Conservation (phyloP, 1,140 invertebrate species). For the Scylla paramamosain region DNA sequence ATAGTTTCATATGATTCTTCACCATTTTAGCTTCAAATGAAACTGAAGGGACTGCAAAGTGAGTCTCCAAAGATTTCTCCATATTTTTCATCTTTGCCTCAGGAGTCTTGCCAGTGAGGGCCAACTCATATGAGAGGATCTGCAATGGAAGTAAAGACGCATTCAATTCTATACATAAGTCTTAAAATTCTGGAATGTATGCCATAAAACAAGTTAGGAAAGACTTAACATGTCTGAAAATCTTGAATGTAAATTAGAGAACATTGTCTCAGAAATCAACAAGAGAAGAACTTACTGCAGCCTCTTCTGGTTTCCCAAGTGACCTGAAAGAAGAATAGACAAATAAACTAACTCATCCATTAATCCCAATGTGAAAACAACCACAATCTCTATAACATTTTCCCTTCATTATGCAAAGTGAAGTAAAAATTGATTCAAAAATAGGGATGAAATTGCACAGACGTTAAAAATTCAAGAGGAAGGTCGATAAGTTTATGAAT, state of each 20-base stretch:
- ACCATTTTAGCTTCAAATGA: conserved; percentile 78
- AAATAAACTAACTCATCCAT: neutral
- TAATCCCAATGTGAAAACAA: too few species aligned
- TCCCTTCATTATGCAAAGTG: too few species aligned
- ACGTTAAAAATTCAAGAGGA: too few species aligned
- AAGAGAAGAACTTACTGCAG: conserved; percentile 59
- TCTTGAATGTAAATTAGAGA: too few species aligned
- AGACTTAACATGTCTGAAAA: too few species aligned
- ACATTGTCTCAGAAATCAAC: neutral
- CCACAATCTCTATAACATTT: too few species aligned
- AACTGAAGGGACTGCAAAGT: conserved; percentile 56
- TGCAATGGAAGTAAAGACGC: neutral
- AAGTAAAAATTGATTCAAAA: too few species aligned
- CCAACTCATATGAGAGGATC: conserved; percentile 59
- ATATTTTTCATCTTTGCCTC: conserved; percentile 53
- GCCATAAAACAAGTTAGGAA: too few species aligned
- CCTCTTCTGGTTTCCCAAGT: conserved; percentile 67
- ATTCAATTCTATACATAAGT: too few species aligned
- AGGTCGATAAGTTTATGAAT: too few species aligned
- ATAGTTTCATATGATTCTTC: conserved; percentile 81
- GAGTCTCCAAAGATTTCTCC: conserved; percentile 56
- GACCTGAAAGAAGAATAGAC: conserved; percentile 49
- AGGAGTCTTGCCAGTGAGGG: conserved; percentile 46
- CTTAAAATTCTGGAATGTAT: too few species aligned
- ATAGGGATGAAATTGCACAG: too few species aligned